A percentile compares a stretch with the other conserved stretches of the same genome.
phyloP scores from a whole-genome alignment of 2,797 vertebrate species.

The Cyclopterus lumpus region DNA sequence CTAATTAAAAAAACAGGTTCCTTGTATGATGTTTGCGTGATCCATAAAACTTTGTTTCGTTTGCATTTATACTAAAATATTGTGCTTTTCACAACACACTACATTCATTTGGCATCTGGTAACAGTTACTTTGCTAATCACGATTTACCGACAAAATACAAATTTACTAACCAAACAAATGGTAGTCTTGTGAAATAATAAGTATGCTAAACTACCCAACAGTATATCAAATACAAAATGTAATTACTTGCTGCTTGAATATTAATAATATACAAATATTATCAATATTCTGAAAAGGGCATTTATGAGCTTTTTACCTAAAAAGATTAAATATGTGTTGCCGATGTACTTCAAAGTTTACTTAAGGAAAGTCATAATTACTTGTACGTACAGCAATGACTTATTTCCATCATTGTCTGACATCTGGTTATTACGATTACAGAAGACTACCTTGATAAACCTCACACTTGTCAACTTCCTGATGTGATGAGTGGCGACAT shows the following conservation, averaged over 20 bases:
- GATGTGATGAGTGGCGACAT: neutral
- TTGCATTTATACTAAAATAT: neutral
- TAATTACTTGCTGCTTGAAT: neutral
- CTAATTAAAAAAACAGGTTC: neutral
- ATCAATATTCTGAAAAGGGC: neutral
- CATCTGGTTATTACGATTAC: slow-evolving; percentile 21
- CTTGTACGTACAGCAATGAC: neutral
- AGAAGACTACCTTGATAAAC: slow-evolving; percentile 1
- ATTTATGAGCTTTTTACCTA: neutral
- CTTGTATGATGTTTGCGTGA: neutral
- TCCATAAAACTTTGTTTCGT: neutral
- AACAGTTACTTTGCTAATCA: neutral
- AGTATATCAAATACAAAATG: neutral
- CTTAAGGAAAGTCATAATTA: neutral
- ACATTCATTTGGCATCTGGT: neutral
- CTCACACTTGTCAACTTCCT: neutral
- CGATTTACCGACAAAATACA: neutral
- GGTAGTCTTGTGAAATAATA: neutral
- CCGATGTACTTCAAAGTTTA: neutral
- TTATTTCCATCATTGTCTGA: slow-evolving; percentile 15
- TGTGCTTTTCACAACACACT: neutral
- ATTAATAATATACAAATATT: neutral
- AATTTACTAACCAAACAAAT: neutral
- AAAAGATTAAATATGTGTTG: neutral
- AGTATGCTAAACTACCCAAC: neutral